phyloP scores from a whole-genome alignment of 2,888 invertebrate genomes.

The Lasioglossum vierecki region DNA sequence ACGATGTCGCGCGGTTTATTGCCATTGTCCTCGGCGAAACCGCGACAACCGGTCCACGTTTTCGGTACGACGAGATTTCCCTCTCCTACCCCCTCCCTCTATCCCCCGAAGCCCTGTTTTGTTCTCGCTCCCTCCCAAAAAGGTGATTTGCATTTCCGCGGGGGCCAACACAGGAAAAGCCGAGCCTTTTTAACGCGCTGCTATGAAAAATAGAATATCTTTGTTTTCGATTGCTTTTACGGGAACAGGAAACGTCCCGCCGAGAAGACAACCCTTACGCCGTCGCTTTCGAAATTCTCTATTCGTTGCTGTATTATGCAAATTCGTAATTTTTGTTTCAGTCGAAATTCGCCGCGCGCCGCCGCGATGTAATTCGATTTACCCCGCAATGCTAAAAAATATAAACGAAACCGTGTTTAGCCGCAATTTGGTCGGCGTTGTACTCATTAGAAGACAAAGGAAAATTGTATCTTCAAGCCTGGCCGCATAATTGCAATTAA shows the following conservation, averaged over 20 bases:
- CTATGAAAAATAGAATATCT: neutral
- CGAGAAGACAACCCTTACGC: neutral
- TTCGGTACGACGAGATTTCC: neutral
- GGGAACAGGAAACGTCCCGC: neutral
- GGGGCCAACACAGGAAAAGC: neutral
- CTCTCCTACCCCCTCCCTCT: neutral
- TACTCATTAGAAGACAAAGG: neutral
- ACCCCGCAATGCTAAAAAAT: neutral
- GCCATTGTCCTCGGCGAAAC: neutral
- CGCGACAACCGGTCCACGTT: neutral
- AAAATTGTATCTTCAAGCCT: neutral
- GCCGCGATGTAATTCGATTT: neutral
- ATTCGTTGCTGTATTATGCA: neutral
- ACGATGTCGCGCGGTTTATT: slow-evolving; percentile 4
- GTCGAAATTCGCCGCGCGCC: neutral
- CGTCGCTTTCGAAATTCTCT: neutral
- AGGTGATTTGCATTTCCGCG: slow-evolving; percentile 5
- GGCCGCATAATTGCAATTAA: slow-evolving; percentile 4
- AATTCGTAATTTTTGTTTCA: neutral
- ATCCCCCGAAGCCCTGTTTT: neutral
- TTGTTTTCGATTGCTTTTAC: slow-evolving; percentile 6
- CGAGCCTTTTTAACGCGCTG: neutral
- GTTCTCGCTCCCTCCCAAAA: neutral
- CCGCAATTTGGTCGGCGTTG: neutral
- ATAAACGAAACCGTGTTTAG: neutral